Base-by-base conservation (phyloP, 2,113 vertebrate genomes). In the Tyto alba region DNA sequence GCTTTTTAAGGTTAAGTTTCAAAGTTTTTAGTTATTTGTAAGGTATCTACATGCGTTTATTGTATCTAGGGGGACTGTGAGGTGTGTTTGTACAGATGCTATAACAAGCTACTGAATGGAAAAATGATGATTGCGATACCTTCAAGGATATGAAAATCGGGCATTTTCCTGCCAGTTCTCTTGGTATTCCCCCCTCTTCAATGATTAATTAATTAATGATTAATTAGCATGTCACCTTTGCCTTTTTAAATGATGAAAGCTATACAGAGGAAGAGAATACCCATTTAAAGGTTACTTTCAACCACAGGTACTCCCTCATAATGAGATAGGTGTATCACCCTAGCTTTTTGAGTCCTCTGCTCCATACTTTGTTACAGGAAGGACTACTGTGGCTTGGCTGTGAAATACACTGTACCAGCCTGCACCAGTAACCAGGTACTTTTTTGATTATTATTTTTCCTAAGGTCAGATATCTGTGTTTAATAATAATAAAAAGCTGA, bases 401-500 rank as follows among this genome's bases (percentile, higher is more conserved):
- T 93, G 85, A 67, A 76, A 72, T 76, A 60, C 19, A 26, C 29
- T 47, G 21, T 76, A n/a, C 30, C 41, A 52, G 41, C 40, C 76
- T 63, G 38, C 27, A 53, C 66, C 47, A 32, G 47, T 80, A 45
- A 73, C 68, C 60, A 43, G 48, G 17, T 56, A 30, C 10, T 67
- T 71, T 73, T 66, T 79, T 43, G 5, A 34, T 57, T 47, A 10
- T 21, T 21, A 19, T 47, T 47, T 47, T 47, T 89, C 84, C 93
- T 90, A 74, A 67, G 47, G 64, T 76, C 47, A 85, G 50, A 68
- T 93, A 93, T 36, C 76, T 75, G 40, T 80, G n/a, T 71, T 79
- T 56, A 87, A 91, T 80, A 89, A 32, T 47, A 76, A 64, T 66
- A 80, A 88, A 69, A 74, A 57, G 91, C 90, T 78, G 94, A 97